Percentiles rank a stretch among this genome's conserved stretches.
Conservation (phyloP, 2,797 vertebrate species). For the Scolopax rusticola region DNA sequence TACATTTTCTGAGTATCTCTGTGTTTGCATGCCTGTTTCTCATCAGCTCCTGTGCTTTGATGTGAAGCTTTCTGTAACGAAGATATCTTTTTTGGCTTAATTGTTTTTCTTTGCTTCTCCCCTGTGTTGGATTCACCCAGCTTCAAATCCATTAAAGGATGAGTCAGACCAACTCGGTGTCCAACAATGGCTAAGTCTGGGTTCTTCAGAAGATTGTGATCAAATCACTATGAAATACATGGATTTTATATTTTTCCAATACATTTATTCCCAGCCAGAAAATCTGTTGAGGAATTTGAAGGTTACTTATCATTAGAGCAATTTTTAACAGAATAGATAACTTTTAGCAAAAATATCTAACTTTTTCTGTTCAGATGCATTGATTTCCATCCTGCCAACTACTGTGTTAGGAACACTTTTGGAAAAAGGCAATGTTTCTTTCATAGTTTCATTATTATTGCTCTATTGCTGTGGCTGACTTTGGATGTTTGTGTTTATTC, state of each 20-base stretch:
- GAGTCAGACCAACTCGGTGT: neutral
- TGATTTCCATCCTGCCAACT: neutral
- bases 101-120: neutral
- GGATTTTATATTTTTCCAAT: neutral
- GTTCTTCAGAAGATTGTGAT: neutral
- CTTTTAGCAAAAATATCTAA: neutral
- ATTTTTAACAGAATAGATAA: neutral
- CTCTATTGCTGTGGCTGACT: neutral
- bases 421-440: neutral
- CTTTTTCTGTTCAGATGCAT: neutral
- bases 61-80: neutral
- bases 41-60: neutral
- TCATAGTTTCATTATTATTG: neutral
- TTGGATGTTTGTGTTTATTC: constrained; percentile 23
- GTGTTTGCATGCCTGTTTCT: neutral
- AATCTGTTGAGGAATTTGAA: neutral
- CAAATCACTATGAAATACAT: neutral
- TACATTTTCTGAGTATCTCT: neutral
- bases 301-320: neutral
- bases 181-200: neutral
- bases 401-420: neutral
- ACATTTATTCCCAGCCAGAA: neutral
- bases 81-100: neutral
- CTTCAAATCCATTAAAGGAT: neutral
- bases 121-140: neutral